Evolutionary conservation across 2,888 invertebrate genomes (phyloP), one percentile per base, ranked within the genome.

Genomic region (Torymus texanus): DNA sequence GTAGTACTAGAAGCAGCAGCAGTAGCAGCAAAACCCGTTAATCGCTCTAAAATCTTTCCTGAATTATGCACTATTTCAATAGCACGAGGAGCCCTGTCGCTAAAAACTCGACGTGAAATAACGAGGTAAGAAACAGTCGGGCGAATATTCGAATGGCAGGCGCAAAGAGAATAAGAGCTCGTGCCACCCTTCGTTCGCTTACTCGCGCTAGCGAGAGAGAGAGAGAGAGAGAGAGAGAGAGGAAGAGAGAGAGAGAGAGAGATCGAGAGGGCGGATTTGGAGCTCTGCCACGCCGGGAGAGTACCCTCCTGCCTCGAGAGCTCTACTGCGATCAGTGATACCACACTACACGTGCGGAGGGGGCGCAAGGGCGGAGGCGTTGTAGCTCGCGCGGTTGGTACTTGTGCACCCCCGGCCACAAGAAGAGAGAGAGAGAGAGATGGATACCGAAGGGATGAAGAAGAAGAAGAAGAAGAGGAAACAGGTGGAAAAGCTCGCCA

Each of bases 281-380:
- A 90, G 88, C 86, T 86, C 85, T 89, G 89, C 90, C 90, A 89
- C 87, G 86, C 86, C 83, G 84, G 85, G 87, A 89, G 88, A 89
- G 88, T 85, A 88, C 87, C 85, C 88, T 88, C 85, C 83, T 87
- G 83, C 84, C 86, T 88, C 86, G 85, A 90, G 90, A 85, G 88
- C 88, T 86, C 90, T 89, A 89, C 89, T 87, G 83, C 87, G 88
- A 90, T 90, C 89, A 88, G 88, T 88, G 89, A 90, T 90, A 89
- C 88, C 85, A 87, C 87, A 87, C 88, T 88, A 87, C 85, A 88
- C n/a, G 55, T 18, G 10, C 21, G 21, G 21, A 2, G 63, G 18
- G 55, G 18, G 59, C 18, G 59, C 16, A 12, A 55, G 12, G 51
- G 56, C 10, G 58, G 73, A n/a, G 62, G 62, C 63, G 80, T 63